These are phyloP conservation scores for Progne subis DNA, from an alignment of 2,113 vertebrate genomes.

Conservation along the genomic window DNA sequence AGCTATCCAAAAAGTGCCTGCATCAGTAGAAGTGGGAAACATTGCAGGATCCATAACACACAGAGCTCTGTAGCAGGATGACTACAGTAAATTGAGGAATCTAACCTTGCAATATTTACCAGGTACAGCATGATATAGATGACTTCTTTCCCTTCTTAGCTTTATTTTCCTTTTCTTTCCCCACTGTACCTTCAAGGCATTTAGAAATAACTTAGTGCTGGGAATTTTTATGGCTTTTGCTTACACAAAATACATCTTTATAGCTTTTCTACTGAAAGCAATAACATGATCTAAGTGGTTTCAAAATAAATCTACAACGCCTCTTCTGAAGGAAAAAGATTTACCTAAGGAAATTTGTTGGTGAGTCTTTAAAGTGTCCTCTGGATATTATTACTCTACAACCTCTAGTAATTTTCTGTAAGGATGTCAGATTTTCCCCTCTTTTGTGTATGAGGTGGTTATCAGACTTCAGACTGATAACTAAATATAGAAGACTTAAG, in stretches of 20 bases:
- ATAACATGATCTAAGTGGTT: background rate
- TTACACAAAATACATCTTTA: background rate
- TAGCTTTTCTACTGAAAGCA: background rate
- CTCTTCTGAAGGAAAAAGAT: background rate
- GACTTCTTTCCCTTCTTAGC: accelerated
- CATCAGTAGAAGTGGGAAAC: background rate
- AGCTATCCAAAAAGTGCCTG: accelerated
- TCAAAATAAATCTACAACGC: background rate
- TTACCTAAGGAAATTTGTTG: background rate
- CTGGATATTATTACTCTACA: background rate
- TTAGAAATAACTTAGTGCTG: background rate
- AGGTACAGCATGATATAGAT: background rate
- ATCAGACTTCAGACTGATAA: background rate
- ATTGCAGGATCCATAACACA: background rate
- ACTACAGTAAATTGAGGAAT: background rate
- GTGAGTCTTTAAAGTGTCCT: background rate
- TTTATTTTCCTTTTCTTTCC: background rate
- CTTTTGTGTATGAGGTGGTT: background rate
- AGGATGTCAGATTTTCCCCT: background rate
- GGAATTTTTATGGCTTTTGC: background rate
- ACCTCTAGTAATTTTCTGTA: background rate
- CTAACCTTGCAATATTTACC: background rate
- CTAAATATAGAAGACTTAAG: background rate
- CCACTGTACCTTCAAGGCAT: background rate
- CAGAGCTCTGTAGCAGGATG: background rate